A percentile compares a stretch with the other conserved stretches of the same genome.
These are phyloP conservation scores for Trachelus tabidus DNA, from an alignment of 2,888 invertebrate species.

Conservation along the genomic window DNA sequence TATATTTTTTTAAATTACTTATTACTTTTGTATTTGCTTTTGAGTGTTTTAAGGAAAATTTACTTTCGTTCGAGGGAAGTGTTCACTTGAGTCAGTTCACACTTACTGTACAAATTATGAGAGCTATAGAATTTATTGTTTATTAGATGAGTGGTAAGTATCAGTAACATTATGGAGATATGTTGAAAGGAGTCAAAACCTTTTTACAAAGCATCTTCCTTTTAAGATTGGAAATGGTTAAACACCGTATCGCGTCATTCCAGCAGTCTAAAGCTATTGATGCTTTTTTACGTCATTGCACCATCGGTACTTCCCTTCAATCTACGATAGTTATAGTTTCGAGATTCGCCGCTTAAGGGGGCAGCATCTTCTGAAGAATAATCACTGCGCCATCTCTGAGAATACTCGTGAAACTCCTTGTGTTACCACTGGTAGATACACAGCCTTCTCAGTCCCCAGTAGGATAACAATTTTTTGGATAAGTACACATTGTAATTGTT, in stretches of 20 bases:
- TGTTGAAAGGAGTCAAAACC: neutral
- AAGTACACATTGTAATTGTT: neutral
- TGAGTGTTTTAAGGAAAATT: neutral
- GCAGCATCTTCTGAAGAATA: neutral
- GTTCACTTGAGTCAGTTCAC: neutral
- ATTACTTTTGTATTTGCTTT: neutral
- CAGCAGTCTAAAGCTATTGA: neutral
- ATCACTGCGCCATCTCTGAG: neutral
- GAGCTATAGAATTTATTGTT: neutral
- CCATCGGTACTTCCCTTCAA: neutral
- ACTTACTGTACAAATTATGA: neutral
- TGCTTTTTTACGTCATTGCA: neutral
- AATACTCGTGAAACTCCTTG: neutral
- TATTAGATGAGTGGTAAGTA: neutral
- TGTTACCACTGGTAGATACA: neutral
- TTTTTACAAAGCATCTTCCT: neutral
- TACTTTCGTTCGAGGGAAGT: neutral
- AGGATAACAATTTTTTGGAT: neutral
- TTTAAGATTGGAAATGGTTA: neutral
- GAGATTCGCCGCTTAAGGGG: neutral
- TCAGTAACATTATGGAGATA: neutral
- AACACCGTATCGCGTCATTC: neutral
- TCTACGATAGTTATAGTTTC: neutral
- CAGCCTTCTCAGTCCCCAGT: neutral
- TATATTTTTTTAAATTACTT: neutral